Evolutionary conservation across 2,888 invertebrate genomes (phyloP).

Genomic region (Xestia xanthographa): DNA sequence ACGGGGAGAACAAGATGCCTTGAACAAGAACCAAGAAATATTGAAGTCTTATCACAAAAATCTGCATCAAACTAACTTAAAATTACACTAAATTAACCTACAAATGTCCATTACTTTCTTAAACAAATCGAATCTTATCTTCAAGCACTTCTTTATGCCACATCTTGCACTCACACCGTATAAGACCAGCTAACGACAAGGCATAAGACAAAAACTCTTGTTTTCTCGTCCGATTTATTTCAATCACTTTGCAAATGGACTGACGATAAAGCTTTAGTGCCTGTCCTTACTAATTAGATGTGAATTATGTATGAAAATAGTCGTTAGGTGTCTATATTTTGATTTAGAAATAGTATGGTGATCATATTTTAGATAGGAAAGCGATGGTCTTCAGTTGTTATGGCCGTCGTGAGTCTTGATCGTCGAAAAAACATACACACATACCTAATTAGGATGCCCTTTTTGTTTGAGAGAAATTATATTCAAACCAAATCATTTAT

Average conservation of each 20-base stretch:
- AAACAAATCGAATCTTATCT: slow-evolving; percentile 24
- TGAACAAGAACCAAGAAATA: no score
- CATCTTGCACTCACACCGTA: slow-evolving; percentile 40
- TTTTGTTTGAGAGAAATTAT: background rate
- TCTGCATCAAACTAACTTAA: background rate
- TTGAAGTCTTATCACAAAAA: no score
- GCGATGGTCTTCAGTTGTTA: no score
- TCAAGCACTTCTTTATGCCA: background rate
- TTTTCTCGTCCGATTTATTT: slow-evolving; percentile 72
- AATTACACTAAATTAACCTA: slow-evolving; percentile 5
- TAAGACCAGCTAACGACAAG: slow-evolving; percentile 44
- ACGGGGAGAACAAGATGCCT: no score
- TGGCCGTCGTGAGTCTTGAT: background rate
- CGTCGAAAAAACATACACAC: background rate
- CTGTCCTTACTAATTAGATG: slow-evolving; percentile 61
- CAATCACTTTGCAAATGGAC: slow-evolving; percentile 69
- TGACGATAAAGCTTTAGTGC: slow-evolving; percentile 56
- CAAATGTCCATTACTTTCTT: slow-evolving; percentile 14
- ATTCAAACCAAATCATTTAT: no score
- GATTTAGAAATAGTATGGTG: slow-evolving; percentile 18
- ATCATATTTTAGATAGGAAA: slow-evolving; percentile 29
- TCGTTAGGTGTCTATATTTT: slow-evolving; percentile 15
- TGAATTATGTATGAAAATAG: slow-evolving; percentile 49
- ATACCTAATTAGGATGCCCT: no score
- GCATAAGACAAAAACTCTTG: slow-evolving; percentile 50